Evolutionary conservation across 1,140 invertebrate genomes (phyloP).

Genomic region (Drosophila repletoides): DNA sequence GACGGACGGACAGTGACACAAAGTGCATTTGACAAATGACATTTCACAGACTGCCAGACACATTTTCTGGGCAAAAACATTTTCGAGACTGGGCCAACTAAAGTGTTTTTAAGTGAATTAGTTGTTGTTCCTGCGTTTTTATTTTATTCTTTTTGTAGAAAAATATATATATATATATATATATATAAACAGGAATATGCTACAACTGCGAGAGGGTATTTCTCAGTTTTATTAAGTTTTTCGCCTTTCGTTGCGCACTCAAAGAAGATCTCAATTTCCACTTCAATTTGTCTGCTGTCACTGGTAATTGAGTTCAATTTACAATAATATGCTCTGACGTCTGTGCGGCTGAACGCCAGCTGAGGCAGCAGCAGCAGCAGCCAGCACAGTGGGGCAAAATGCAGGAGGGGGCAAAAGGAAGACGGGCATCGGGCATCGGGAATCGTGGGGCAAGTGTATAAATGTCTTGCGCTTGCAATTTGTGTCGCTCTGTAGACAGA

Average conservation of each 20-base stretch:
- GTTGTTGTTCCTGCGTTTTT: slow-evolving; percentile 42
- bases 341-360: slow-evolving; percentile 65
- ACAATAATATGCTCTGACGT: slow-evolving; percentile 81
- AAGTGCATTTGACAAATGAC: slow-evolving; percentile 81
- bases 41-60: slow-evolving; percentile 78
- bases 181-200: background rate
- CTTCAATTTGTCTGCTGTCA: slow-evolving; percentile 82
- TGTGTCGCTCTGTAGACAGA: slow-evolving; percentile 47
- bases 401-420: background rate
- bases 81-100: slow-evolving; percentile 55
- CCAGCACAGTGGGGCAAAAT: too few species aligned
- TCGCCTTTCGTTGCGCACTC: slow-evolving; percentile 28
- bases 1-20: slow-evolving; percentile 60
- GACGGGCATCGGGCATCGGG: background rate
- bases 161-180: background rate
- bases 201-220: slow-evolving; percentile 38
- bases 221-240: slow-evolving; percentile 71
- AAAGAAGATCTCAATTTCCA: slow-evolving; percentile 82
- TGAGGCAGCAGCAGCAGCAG: slow-evolving; percentile 10
- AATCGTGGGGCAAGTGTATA: slow-evolving; percentile 46
- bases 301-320: slow-evolving; percentile 82
- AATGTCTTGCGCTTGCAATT: slow-evolving; percentile 75
- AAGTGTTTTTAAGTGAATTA: slow-evolving; percentile 81
- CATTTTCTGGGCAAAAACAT: slow-evolving; percentile 44
- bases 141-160: background rate